These are phyloP conservation scores for Cataglyphis livida DNA, from an alignment of 2,888 invertebrate genomes.

Conservation along the genomic window DNA sequence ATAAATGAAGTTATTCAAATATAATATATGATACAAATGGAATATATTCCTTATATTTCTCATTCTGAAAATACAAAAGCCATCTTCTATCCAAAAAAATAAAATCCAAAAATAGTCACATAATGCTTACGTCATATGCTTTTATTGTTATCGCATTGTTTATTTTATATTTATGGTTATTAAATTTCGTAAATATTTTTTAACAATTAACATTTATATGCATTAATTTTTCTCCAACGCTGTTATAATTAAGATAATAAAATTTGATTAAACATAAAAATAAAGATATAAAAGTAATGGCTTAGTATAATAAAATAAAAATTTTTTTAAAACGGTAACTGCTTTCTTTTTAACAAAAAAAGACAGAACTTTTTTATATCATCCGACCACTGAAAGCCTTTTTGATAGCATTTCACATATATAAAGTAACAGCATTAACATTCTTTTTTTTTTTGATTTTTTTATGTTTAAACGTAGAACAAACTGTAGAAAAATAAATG, in stretches of 20 bases:
- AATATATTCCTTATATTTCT: background rate
- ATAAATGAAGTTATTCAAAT: no score
- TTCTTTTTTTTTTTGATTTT: constrained; percentile 21
- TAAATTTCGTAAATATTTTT: background rate
- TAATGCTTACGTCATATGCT: background rate
- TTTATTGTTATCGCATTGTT: background rate
- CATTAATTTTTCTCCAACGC: background rate
- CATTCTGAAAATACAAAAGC: constrained; percentile 5
- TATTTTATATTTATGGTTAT: background rate
- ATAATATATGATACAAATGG: background rate
- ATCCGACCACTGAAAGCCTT: background rate
- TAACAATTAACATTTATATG: background rate
- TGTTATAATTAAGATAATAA: background rate
- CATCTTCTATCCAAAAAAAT: background rate
- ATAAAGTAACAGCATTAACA: background rate
- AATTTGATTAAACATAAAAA: background rate
- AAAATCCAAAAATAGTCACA: background rate
- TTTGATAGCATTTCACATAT: background rate
- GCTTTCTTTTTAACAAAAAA: background rate
- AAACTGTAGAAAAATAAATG: constrained; percentile 23
- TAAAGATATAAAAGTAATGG: background rate
- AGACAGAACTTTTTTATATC: background rate
- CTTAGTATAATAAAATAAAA: background rate
- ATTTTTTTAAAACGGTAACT: background rate
- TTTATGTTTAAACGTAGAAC: background rate